These are phyloP conservation scores for Cassiopea xamachana DNA, from an alignment of 30 jellyfish, hydroid and myxozoan genomes.

Conservation along the genomic window DNA sequence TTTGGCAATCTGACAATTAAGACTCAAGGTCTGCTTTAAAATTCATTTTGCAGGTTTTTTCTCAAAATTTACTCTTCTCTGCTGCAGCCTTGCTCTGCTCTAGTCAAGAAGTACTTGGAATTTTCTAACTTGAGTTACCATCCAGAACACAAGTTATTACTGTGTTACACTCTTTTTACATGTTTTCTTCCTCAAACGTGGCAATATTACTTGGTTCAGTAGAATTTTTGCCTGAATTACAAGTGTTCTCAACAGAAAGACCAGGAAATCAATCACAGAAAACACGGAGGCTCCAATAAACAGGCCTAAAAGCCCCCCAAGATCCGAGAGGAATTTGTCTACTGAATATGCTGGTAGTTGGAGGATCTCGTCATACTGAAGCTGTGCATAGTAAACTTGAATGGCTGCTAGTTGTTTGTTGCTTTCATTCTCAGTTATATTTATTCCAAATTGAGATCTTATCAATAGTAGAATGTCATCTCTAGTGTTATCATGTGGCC, in stretches of 20 bases:
- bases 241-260: neutral
- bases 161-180: neutral
- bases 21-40: too few relatives aligned
- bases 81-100: neutral
- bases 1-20: too few relatives aligned
- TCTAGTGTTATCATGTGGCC: slow-evolving; percentile 10
- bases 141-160: neutral
- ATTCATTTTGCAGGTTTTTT: too few relatives aligned
- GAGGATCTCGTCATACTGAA: slow-evolving; percentile 2
- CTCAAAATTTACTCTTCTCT: too few relatives aligned
- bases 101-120: neutral
- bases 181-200: neutral
- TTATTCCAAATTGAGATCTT: neutral
- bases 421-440: neutral
- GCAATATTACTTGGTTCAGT: neutral
- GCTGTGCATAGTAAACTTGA: slow-evolving; percentile 32
- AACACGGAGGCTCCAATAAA: slow-evolving; percentile 55
- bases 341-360: slow-evolving; percentile 15
- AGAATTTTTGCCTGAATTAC: neutral
- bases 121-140: neutral
- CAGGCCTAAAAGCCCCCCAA: slow-evolving; percentile 56
- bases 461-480: neutral
- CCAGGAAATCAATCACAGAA: slow-evolving; percentile 18
- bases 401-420: slow-evolving; percentile 16
- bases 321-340: slow-evolving; percentile 46